phyloP scores from a whole-genome alignment of 37 sponge, comb jelly and placozoan genomes.

The Diacarnus erythraeanus region DNA sequence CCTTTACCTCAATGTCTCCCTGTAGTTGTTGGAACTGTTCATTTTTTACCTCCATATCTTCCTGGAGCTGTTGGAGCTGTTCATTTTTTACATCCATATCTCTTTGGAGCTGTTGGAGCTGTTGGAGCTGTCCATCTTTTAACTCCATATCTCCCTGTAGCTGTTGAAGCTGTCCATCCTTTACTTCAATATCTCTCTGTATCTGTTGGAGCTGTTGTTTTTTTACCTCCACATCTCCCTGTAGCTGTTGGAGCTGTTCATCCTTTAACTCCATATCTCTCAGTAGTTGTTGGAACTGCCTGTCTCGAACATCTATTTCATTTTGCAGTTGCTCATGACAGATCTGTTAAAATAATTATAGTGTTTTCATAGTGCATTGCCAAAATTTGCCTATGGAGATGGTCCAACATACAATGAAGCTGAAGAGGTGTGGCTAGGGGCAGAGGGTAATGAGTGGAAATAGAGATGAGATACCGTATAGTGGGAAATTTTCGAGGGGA shows the following conservation, averaged over 20 bases:
- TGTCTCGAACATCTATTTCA: neutral
- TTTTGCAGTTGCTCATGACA: constrained; percentile 3
- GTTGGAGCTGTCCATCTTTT: neutral
- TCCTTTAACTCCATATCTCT: neutral
- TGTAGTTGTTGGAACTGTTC: neutral
- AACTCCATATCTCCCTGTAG: neutral
- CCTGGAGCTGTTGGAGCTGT: neutral
- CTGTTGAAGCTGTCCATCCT: neutral
- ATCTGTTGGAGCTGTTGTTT: neutral
- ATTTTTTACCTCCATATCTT: neutral
- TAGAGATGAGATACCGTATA: no score
- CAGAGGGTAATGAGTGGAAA: no score
- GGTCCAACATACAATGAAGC: no score
- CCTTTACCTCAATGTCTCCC: neutral
- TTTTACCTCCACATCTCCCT: neutral
- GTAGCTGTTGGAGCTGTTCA: neutral
- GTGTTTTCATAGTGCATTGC: no score
- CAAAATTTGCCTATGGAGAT: no score
- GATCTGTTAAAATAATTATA: no score
- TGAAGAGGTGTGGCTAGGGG: no score
- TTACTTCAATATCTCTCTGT: neutral
- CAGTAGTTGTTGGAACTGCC: neutral
- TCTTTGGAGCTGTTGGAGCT: neutral
- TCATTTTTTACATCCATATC: neutral
- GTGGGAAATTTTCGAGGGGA: no score